phyloP scores from a whole-genome alignment of 2,113 vertebrate genomes.

The Numida meleagris region DNA sequence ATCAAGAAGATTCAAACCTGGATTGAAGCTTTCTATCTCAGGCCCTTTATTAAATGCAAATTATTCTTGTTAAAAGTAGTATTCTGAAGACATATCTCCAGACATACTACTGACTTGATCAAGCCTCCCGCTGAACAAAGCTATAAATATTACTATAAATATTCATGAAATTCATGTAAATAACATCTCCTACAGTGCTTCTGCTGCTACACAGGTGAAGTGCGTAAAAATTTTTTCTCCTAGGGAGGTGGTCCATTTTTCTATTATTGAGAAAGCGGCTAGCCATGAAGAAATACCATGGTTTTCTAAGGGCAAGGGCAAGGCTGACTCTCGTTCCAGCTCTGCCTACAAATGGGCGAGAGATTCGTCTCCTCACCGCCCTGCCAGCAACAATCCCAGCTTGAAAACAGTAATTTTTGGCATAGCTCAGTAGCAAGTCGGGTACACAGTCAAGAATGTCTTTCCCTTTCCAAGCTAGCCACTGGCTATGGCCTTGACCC shows the following conservation, averaged over 20 bases:
- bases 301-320: rapidly evolving
- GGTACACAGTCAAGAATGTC: rapidly evolving
- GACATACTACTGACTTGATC: conserved; percentile 65
- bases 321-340: background rate
- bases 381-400: background rate
- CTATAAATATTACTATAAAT: conserved; percentile 71
- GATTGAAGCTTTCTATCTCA: background rate
- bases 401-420: background rate
- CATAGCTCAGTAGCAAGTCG: rapidly evolving
- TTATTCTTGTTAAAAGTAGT: conserved; percentile 44
- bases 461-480: background rate
- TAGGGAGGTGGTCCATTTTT: background rate
- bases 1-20: background rate
- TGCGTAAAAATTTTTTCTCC: background rate
- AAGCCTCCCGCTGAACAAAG: conserved; percentile 60
- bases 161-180: conserved; percentile 72
- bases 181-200: conserved; percentile 49
- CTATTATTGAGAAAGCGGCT: background rate
- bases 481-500: background rate
- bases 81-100: conserved; percentile 19
- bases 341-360: background rate
- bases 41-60: conserved; percentile 49
- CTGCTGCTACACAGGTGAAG: conserved; percentile 45
- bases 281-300: background rate
- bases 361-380: background rate